phyloP scores from a whole-genome alignment of 1,140 invertebrate species.

The Diuraphis noxia region DNA sequence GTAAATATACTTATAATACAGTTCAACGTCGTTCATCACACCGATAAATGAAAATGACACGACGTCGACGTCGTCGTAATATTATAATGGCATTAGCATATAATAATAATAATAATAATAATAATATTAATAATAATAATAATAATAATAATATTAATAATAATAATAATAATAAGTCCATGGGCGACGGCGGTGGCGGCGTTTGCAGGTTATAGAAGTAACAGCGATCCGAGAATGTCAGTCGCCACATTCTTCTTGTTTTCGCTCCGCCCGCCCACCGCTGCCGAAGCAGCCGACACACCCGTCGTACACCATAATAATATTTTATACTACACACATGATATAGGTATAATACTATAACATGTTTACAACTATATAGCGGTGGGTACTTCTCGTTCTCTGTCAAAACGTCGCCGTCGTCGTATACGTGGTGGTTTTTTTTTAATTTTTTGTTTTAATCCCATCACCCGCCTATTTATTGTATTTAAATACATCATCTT shows the following conservation, averaged over 20 bases:
- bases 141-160: too few species aligned
- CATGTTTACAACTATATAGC: background rate
- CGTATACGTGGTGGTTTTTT: background rate
- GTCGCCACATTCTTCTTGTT: conserved; percentile 10
- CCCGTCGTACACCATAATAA: background rate
- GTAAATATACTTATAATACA: background rate
- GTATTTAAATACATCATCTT: conserved; percentile 25
- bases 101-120: background rate
- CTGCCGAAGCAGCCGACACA: background rate
- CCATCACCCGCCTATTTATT: conserved; percentile 29
- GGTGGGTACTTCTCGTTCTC: conserved; percentile 1
- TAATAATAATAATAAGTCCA: background rate
- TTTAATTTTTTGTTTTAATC: background rate
- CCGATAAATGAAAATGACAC: background rate
- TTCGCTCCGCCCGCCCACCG: conserved; percentile 13
- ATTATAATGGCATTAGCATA: background rate
- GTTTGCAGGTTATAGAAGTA: background rate
- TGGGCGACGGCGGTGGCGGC: background rate
- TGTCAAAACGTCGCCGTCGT: conserved; percentile 17
- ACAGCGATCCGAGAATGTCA: background rate
- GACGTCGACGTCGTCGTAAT: background rate
- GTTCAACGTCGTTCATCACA: background rate
- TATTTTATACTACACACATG: background rate
- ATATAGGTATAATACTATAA: background rate
- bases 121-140: too few species aligned